Evolutionary conservation across 1,140 invertebrate species (phyloP), one percentile per base, ranked within the genome.

Genomic region (Drosophila baimaii): DNA sequence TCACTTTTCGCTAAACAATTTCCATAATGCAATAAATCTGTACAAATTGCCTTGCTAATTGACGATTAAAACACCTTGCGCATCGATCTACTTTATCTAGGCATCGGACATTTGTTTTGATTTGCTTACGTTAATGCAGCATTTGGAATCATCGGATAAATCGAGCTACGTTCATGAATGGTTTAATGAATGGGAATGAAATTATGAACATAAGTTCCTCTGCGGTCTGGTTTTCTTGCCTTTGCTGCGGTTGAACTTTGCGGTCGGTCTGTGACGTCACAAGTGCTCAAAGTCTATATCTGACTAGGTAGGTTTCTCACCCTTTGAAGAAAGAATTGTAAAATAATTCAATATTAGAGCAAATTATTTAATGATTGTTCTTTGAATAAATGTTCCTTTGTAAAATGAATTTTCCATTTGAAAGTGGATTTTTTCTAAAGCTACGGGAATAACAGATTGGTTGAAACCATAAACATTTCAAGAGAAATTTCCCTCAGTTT

Each of bases 1-100:
- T 58, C 33, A 33, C 51, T 74, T 77, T 80, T 68, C 37, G 37
- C 58, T 55, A 79, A 71, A 62, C 62, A 75, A 47, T 62, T 71
- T 64, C 59, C 66, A 77, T 70, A 79, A 58, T 68, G 49, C 63
- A 64, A 86, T 86, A 79, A 88, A 85, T 81, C 72, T 44, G 7
- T 52, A 75, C 72, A 49, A 81, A 86, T 76, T 49, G 43, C 43
- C 52, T 59, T 46, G 84, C 73, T 89, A 80, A 89, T 74, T 70
- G 72, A 72, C 19, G 64, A 73, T 82, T 82, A 66, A 82, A 74
- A 76, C 55, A 76, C 29, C 62, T 29, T 15, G 21, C 47, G 17
- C 41, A 70, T 70, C 31, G 63, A 70, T 70, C 66, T 49, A 23
- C 12, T 68, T 68, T 68, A 68, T 63, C 21, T 15, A 13, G 25